Evolutionary conservation across 2,113 vertebrate genomes (phyloP), one percentile per base, ranked within the genome.

Genomic region (Anthoscopus minutus): DNA sequence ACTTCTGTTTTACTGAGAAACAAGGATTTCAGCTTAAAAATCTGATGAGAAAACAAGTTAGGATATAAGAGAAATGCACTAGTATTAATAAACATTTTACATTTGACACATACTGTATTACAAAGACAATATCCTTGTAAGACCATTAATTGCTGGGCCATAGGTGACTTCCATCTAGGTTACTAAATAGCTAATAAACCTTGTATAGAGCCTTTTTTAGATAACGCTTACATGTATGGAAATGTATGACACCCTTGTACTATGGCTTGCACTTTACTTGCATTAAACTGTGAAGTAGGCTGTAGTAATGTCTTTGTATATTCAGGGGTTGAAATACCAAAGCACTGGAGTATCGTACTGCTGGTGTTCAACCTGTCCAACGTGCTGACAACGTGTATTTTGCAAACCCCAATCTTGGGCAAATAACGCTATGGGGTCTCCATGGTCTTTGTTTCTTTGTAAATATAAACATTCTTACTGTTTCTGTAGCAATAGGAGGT

Each of bases 401-500:
- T 82, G 78, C 93, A 92, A 96, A 87, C 85, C 64, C 96, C 86
- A 56, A 94, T 51, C 89, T 86, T 60, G 28, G 88, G 95, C 88
- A 96, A 96, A 97, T 92, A 97, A 92, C 4, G 80, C 92, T 92
- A 42, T 91, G 93, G 92, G 72, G 66, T 95, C 96, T 96, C 94
- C 91, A 95, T 94, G 95, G 69, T 91, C 93, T 97, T 96, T 92
- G 91, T 77, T 97, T 93, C 95, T 94, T 96, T 96, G 97, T 96
- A 97, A 97, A 96, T 97, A 97, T 77, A 67, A 91, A 93, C 92
- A 93, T 96, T 95, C 95, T 95, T 97, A 93, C 96, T 15, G 93
- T 98, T 98, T 97, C 96, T 93, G 96, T 97, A 98, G 97, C 97
- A 98, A 97, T 98, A 97, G 96, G 90, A 96, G 95, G 95, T 95